Percentiles rank a stretch among this genome's conserved stretches.
phyloP scores from a whole-genome alignment of 2,888 invertebrate species.

The Scelioninae gen. 1 region DNA sequence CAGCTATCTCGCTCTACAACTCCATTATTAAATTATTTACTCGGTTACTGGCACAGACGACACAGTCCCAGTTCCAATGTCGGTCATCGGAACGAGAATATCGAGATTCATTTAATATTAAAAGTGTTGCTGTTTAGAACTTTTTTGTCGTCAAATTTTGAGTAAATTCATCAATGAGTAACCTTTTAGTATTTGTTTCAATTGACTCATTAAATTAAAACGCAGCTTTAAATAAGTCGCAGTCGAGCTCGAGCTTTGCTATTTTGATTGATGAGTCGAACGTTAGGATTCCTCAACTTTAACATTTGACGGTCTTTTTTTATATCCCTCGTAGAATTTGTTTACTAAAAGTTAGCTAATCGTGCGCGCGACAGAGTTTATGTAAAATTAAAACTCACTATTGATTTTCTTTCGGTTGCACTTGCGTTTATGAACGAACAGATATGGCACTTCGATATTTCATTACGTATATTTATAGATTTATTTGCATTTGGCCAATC shows the following conservation, averaged over 20 bases:
- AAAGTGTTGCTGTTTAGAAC: conserved; percentile 25
- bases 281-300: conserved; percentile 17
- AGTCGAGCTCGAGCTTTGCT: too few species aligned
- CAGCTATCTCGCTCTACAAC: conserved; percentile 42
- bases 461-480: conserved; percentile 31
- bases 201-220: too few species aligned
- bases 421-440: conserved; percentile 19
- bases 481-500: conserved; percentile 17
- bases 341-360: conserved; percentile 13
- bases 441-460: conserved; percentile 36
- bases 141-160: conserved; percentile 9
- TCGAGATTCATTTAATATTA: conserved; percentile 62
- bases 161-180: too few species aligned
- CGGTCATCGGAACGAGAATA: conserved; percentile 66
- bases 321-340: conserved; percentile 3
- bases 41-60: conserved; percentile 63
- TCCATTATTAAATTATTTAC: conserved; percentile 68
- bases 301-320: conserved; percentile 29
- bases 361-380: not conserved
- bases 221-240: too few species aligned
- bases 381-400: conserved; percentile 44
- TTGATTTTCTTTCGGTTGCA: conserved; percentile 24
- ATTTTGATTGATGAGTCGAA: not conserved
- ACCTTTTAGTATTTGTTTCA: too few species aligned
- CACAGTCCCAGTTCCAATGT: conserved; percentile 66